These are phyloP conservation scores for Eupithecia inturbata DNA, from an alignment of 2,888 invertebrate genomes.

Conservation along the genomic window DNA sequence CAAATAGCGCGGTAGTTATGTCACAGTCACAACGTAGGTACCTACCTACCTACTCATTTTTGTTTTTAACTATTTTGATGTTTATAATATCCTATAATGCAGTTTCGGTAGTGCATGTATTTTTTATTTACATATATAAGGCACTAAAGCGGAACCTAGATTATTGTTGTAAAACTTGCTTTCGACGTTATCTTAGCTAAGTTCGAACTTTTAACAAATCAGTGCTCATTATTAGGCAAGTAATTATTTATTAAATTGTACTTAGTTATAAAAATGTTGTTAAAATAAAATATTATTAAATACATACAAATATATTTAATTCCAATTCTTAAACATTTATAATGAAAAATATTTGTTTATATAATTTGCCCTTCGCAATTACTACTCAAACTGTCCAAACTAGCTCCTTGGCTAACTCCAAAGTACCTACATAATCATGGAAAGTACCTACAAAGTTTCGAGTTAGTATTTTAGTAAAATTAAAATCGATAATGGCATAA, in stretches of 20 bases:
- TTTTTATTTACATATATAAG: background rate
- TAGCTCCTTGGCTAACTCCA: background rate
- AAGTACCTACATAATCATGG: background rate
- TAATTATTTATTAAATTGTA: background rate
- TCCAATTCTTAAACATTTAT: background rate
- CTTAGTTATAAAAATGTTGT: background rate
- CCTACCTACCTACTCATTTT: background rate
- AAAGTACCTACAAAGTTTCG: background rate
- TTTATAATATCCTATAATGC: background rate
- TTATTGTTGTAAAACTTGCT: background rate
- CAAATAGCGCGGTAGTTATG: background rate
- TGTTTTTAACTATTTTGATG: background rate
- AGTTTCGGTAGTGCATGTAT: background rate
- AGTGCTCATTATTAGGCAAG: background rate
- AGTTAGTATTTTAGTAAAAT: conserved; percentile 3
- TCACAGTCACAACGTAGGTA: background rate
- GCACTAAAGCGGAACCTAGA: background rate
- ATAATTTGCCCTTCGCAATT: background rate
- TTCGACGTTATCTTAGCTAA: background rate
- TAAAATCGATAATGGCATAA: conserved; percentile 46
- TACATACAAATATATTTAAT: background rate
- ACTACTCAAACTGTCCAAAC: background rate
- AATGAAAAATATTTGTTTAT: background rate
- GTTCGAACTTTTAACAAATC: background rate
- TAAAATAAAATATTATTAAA: background rate